Evolutionary conservation across 2,888 invertebrate genomes (phyloP).

Genomic region (Archips xylosteana): DNA sequence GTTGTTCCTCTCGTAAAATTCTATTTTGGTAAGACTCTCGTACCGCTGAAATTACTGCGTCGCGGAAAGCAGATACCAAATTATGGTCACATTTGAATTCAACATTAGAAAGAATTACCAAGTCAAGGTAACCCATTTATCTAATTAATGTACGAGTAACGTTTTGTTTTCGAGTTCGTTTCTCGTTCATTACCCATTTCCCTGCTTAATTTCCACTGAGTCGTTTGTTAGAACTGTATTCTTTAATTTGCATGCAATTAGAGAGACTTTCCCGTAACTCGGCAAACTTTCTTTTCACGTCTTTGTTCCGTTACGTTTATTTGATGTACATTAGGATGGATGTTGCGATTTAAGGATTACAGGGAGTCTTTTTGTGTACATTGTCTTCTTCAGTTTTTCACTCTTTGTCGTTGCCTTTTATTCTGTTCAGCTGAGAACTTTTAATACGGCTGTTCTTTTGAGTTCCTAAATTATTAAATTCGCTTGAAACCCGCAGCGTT

Average conservation of each 20-base stretch:
- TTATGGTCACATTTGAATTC: constrained; percentile 14
- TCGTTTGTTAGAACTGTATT: constrained; percentile 51
- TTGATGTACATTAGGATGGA: constrained; percentile 37
- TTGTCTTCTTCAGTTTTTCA: constrained; percentile 21
- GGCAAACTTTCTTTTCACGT: constrained; percentile 48
- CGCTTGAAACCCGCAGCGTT: not conserved
- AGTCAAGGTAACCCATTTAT: constrained; percentile 33
- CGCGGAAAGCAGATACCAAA: not conserved
- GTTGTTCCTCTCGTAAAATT: not conserved
- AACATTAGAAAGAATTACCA: constrained; percentile 14
- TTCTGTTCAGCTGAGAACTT: constrained; percentile 18
- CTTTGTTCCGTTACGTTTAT: constrained; percentile 38
- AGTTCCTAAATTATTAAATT: constrained; percentile 1
- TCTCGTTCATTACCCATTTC: constrained; percentile 49
- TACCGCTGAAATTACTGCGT: not conserved
- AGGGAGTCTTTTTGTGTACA: constrained; percentile 21
- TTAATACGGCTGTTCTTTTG: constrained; percentile 12
- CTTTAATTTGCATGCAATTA: constrained; percentile 68
- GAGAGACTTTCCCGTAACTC: constrained; percentile 49
- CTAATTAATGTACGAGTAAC: constrained; percentile 41
- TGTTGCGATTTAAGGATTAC: constrained; percentile 30
- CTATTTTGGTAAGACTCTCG: not conserved
- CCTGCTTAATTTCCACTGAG: constrained; percentile 48
- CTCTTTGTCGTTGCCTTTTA: constrained; percentile 28
- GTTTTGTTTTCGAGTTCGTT: constrained; percentile 46